These are phyloP conservation scores for Champsocephalus gunnari DNA, from an alignment of 2,797 vertebrate genomes.

Conservation along the genomic window DNA sequence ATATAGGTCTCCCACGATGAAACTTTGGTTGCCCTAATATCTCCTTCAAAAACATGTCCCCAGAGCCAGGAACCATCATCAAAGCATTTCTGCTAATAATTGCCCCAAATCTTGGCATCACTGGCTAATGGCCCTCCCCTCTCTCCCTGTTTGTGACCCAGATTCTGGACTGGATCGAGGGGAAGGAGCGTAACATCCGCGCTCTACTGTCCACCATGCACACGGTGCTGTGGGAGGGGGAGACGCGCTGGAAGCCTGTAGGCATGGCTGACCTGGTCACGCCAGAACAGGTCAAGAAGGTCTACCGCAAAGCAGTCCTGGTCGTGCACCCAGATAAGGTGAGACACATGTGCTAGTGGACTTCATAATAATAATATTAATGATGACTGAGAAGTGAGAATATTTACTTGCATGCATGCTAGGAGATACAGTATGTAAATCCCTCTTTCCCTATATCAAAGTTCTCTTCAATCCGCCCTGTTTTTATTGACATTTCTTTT, in stretches of 20 bases:
- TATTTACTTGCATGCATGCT: neutral
- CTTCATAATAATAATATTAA: neutral
- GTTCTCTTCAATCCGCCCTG: neutral
- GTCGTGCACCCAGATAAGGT: constrained; percentile 99
- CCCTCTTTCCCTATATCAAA: neutral
- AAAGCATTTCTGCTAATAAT: constrained; percentile 45
- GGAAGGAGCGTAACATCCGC: constrained; percentile 98
- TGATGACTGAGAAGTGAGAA: neutral
- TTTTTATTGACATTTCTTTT: neutral
- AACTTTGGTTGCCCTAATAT: constrained; percentile 47
- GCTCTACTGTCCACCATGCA: constrained; percentile 98
- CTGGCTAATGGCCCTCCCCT: constrained; percentile 21
- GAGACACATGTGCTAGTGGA: constrained; percentile 54
- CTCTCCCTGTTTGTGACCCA: constrained; percentile 68
- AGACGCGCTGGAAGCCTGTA: constrained; percentile 95
- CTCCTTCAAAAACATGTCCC: constrained; percentile 38
- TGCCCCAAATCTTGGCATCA: constrained; percentile 35
- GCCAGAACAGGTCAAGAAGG: constrained; percentile 98
- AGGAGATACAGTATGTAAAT: neutral
- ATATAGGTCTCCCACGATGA: constrained; percentile 50
- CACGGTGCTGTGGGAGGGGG: constrained; percentile 97
- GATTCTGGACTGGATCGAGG: constrained; percentile 99
- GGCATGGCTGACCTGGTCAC: constrained; percentile 99
- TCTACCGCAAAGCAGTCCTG: constrained; percentile 95
- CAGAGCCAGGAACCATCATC: constrained; percentile 28